Base-by-base conservation (phyloP, 2,113 vertebrate species). In the Scophthalmus maximus region DNA sequence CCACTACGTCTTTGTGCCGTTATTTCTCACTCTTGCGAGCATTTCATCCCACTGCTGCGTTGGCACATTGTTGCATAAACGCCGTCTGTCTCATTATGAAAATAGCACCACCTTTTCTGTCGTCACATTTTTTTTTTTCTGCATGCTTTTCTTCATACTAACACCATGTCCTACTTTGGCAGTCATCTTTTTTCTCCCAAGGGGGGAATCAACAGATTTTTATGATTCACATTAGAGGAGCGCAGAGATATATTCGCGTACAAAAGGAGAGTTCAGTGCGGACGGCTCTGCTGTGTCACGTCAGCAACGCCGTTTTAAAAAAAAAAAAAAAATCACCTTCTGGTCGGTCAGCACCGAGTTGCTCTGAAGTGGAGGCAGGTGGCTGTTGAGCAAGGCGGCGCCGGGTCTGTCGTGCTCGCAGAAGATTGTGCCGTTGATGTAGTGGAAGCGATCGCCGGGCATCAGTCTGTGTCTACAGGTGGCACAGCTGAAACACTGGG, bases 401-500 rank as follows among this genome's bases (percentile, higher is more conserved):
- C 91, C 87, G 0, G 94, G 94, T 53, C 92, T 82, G 89, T 95
- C 94, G 18, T 94, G 94, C 81, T 95, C 94, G 7, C 94, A 95
- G 89, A 95, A 95, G 83, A 95, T 94, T 50, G 93, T 92, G 44
- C 94, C 94, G 8, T 94, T 94, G 79, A 95, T 64, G 51, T 94
- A 95, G 76, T 95, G 94, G 83, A 95, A 95, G 29, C 94, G 91
- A 69, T 95, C 94, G 0, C 94, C 94, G 0, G 94, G 94, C 82
- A 95, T 88, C 53, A 95, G 89, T 50, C 93, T 81, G 89, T 92
- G 95, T 79, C 93, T 91, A 79, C 94, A 95, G 34, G 94, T 95
- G 70, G 94, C 93, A 71, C 94, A 95, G 68, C 90, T 94, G 92
- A 95, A 95, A 89, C 94, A 95, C 94, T 95, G 81, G 6, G 50